Percentiles rank a stretch among this genome's conserved stretches.
Evolutionary conservation across 2,797 vertebrate genomes (phyloP).

Genomic region (Molossus molossus): DNA sequence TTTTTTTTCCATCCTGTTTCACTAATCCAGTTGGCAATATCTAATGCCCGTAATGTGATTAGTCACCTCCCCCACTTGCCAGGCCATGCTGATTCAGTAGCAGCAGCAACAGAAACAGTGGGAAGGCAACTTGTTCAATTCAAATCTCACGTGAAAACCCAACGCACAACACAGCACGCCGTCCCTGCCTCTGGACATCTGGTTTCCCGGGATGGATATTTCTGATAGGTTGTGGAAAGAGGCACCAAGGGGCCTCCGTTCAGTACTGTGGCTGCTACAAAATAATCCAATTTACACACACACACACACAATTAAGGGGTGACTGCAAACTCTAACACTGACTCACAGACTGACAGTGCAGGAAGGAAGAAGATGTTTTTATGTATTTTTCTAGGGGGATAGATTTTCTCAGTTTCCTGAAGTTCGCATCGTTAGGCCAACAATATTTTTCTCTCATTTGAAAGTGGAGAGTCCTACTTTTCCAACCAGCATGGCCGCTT

Average conservation of each 20-base stretch:
- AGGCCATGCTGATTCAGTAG: background rate
- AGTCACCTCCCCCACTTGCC: background rate
- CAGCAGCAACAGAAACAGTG: background rate
- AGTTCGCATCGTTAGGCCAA: background rate
- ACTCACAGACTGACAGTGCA: background rate
- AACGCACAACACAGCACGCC: too few relatives aligned
- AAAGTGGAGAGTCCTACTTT: too few relatives aligned
- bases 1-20: background rate
- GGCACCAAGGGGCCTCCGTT: background rate
- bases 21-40: background rate
- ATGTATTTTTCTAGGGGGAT: background rate
- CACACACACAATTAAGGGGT: background rate
- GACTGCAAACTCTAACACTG: slow-evolving; percentile 13
- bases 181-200: background rate
- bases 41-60: background rate
- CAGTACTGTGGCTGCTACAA: background rate
- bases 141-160: background rate
- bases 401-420: slow-evolving; percentile 2
- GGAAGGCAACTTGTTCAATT: background rate
- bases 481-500: background rate
- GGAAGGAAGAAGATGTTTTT: background rate
- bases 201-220: slow-evolving; percentile 16
- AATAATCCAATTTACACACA: background rate
- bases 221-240: background rate
- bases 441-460: background rate